Evolutionary conservation across 2,113 vertebrate genomes (phyloP).

Genomic region (Hemicordylus capensis): DNA sequence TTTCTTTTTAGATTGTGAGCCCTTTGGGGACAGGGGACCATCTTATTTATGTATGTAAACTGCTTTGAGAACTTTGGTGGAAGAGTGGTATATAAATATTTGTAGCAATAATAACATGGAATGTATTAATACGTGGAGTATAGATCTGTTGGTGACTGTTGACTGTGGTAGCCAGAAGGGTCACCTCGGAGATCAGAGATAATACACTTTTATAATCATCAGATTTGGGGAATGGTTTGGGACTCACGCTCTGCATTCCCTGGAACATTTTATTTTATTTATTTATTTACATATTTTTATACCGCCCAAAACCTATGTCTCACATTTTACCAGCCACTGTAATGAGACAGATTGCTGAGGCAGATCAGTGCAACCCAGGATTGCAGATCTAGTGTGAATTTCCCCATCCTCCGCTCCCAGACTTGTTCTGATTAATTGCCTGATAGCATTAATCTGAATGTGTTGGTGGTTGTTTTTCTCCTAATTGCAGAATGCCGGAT

Average conservation of each 20-base stretch:
- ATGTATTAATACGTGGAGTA: neutral
- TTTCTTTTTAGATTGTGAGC: too few species aligned
- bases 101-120: neutral
- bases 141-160: neutral
- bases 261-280: neutral
- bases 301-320: too few species aligned
- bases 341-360: too few species aligned
- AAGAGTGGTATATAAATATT: too few species aligned
- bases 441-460: slow-evolving; percentile 40
- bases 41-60: too few species aligned
- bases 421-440: neutral
- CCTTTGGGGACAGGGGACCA: too few species aligned
- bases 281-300: too few species aligned
- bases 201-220: too few species aligned
- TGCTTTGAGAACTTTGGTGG: too few species aligned
- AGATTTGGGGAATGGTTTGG: neutral
- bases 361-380: neutral
- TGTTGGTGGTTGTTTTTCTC: slow-evolving; percentile 24
- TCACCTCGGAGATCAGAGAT: neutral
- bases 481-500: slow-evolving; percentile 89
- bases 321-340: neutral
- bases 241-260: too few species aligned
- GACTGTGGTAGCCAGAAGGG: neutral
- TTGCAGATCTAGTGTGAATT: neutral
- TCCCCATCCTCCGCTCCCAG: neutral